Evolutionary conservation across 2,888 invertebrate species (phyloP), one percentile per base, ranked within the genome.

Genomic region (Caenorhabditis sp.): DNA sequence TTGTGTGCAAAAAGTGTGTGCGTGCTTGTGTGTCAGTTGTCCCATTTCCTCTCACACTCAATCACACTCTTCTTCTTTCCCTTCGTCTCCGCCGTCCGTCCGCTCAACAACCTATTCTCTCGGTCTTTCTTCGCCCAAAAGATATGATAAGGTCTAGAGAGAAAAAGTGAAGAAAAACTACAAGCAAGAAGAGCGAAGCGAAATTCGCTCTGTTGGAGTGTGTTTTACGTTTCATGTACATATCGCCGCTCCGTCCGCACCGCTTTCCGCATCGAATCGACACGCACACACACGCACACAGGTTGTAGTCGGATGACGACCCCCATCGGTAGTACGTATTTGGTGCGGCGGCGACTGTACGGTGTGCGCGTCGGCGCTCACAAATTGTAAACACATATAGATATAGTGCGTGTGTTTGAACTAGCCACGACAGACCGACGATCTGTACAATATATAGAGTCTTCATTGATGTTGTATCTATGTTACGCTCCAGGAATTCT

Each of bases 381-480:
- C 56, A 56, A 66, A 50, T 66, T 66, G 66, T 58, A 66, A 58
- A 66, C 58, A 66, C 50, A 58, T 50, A 66, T 56, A 66, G 56
- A 65, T 41, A 53, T 43, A 43, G 46, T 56, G 56, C 48, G 55
- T 39, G 24, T 66, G 50, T 66, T 65, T 65, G 65, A 65, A 65
- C 65, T 65, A 48, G 55, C 41, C 32, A 9, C 41, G 8, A 62
- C 35, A 35, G 35, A 9, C 17, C 41, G 41, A 24, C 24, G 45
- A 45, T n/a, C n/a, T n/a, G n/a, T n/a, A n/a, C n/a, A n/a, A n/a
- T n/a, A n/a, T n/a, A n/a, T n/a, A n/a, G n/a, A n/a, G n/a, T n/a
- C n/a, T n/a, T n/a, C n/a, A n/a, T n/a, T n/a, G n/a, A n/a, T n/a
- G n/a, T n/a, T n/a, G n/a, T n/a, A n/a, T n/a, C n/a, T n/a, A n/a